Evolutionary conservation across 2,888 invertebrate genomes (phyloP).

Genomic region (Frankliniella fusca): DNA sequence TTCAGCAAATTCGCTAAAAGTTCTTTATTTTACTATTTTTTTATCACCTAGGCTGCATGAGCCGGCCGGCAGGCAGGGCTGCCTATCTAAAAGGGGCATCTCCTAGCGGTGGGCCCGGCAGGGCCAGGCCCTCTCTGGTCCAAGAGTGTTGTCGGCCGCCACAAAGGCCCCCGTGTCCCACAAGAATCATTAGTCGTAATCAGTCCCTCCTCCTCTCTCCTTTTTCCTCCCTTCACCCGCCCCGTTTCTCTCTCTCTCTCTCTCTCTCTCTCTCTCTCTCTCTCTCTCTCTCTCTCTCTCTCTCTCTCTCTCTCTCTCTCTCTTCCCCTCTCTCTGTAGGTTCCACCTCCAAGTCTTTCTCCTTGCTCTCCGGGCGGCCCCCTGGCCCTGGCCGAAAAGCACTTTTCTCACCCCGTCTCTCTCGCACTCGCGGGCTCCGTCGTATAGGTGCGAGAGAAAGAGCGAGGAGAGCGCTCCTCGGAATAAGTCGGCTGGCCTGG

Average conservation of each 20-base stretch:
- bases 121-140: not conserved
- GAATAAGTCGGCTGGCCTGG: no score
- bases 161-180: not conserved
- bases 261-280: not conserved
- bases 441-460: no score
- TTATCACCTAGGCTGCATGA: no score
- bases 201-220: conserved; percentile 32
- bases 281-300: conserved; percentile 27
- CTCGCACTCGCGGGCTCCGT: no score
- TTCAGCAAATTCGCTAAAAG: no score
- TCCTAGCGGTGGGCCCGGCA: not conserved
- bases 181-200: conserved; percentile 24
- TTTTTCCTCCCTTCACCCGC: conserved; percentile 35
- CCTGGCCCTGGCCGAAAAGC: no score
- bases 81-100: not conserved
- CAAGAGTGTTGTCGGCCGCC: no score
- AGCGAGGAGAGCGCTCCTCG: no score
- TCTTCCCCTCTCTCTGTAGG: not conserved
- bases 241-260: conserved; percentile 40
- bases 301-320: conserved; percentile 11
- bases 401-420: no score
- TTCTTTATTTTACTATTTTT: no score
- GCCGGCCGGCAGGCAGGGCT: not conserved
- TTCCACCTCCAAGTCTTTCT: conserved; percentile 23
- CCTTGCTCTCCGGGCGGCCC: not conserved